Conservation (phyloP, 1,140 invertebrate genomes). For the Acyrthosiphon pisum region DNA sequence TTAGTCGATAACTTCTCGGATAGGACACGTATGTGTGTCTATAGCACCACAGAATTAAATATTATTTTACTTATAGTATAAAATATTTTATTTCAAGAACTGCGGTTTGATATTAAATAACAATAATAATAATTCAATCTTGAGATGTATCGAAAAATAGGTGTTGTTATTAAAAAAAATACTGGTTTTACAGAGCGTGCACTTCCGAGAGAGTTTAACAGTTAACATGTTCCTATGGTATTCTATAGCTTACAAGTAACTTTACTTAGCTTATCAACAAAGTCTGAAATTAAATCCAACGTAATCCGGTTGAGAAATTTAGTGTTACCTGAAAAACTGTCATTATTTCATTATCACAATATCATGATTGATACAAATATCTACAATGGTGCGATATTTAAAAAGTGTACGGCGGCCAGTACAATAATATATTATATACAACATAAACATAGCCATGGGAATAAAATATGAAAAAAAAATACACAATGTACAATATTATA, state of each 20-base stretch:
- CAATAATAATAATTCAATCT: not conserved
- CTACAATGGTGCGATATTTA: not conserved
- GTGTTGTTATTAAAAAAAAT: not conserved
- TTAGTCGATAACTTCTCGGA: too few relatives aligned
- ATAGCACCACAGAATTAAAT: not conserved
- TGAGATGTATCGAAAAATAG: not conserved
- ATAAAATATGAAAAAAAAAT: slow-evolving; percentile 9
- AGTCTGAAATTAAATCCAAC: not conserved
- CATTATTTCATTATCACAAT: not conserved
- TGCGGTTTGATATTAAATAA: not conserved
- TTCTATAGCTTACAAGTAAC: too few relatives aligned
- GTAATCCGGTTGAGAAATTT: not conserved
- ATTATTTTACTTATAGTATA: not conserved
- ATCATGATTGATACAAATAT: not conserved
- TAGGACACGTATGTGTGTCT: too few relatives aligned
- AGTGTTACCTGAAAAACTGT: not conserved
- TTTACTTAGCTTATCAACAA: not conserved
- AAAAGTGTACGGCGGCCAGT: not conserved
- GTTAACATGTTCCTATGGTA: not conserved
- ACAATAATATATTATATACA: not conserved
- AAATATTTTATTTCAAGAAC: not conserved
- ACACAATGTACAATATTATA: not conserved
- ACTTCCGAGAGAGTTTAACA: not conserved
- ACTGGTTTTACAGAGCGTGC: not conserved
- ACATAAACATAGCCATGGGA: not conserved